Evolutionary conservation across 1,140 invertebrate genomes (phyloP).

Genomic region (Leptonema lineaticorne): DNA sequence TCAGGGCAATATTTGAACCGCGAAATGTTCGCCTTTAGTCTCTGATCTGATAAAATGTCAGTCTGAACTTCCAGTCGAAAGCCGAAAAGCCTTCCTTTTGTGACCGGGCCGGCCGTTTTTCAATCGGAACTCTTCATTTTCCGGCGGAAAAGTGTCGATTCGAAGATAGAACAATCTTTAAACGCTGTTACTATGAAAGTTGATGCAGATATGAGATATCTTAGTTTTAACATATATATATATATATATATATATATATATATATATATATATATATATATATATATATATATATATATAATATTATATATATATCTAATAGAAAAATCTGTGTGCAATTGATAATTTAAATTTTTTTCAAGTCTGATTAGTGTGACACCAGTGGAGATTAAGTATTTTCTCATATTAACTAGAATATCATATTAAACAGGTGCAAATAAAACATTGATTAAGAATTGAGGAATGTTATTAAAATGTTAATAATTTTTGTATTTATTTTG

Average conservation of each 20-base stretch:
- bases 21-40: neutral
- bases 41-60: conserved; percentile 7
- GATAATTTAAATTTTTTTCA: too few species aligned
- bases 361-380: too few species aligned
- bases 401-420: too few species aligned
- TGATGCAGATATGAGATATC: neutral
- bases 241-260: neutral
- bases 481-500: too few species aligned
- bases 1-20: neutral
- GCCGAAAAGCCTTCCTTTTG: neutral
- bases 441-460: too few species aligned
- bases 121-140: neutral
- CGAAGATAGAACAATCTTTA: neutral
- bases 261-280: neutral
- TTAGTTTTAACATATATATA: neutral
- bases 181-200: too few species aligned
- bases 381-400: too few species aligned
- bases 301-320: too few species aligned
- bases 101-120: neutral
- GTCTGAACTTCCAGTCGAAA: neutral
- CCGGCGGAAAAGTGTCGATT: neutral
- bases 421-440: too few species aligned
- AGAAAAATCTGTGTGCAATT: too few species aligned
- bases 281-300: neutral
- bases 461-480: too few species aligned